Percentiles rank a stretch among this genome's conserved stretches.
Conservation (phyloP, 92 coral and sea anemone genomes). For the Actinernus sp. region DNA sequence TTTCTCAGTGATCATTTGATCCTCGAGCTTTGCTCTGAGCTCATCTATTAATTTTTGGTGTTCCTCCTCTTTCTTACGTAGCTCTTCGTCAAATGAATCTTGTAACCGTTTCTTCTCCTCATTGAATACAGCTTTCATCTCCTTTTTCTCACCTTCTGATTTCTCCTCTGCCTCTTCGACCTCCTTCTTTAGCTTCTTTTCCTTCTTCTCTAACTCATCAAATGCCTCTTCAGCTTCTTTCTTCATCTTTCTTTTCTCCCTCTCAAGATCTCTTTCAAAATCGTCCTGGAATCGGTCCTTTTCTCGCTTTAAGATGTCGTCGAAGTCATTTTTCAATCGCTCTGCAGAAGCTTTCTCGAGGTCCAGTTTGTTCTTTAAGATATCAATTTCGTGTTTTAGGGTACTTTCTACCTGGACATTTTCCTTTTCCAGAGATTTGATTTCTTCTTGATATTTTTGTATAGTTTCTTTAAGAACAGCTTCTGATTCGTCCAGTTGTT, state of each 20-base stretch:
- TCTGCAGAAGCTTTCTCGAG: constrained; percentile 44
- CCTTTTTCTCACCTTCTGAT: constrained; percentile 58
- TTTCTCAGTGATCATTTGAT: constrained; percentile 26
- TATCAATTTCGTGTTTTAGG: constrained; percentile 55
- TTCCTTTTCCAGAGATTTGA: constrained; percentile 46
- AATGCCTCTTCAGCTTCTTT: constrained; percentile 49
- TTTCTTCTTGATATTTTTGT: constrained; percentile 65
- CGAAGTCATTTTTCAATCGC: constrained; percentile 58
- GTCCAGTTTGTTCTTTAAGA: constrained; percentile 55
- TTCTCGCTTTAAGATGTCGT: constrained; percentile 51
- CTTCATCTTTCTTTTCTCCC: constrained; percentile 52
- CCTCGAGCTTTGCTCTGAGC: constrained; percentile 31
- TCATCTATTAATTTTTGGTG: constrained; percentile 16
- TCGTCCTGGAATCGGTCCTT: constrained; percentile 51
- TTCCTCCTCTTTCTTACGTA: constrained; percentile 42
- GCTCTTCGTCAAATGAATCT: constrained; percentile 48
- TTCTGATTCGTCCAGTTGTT: constrained; percentile 69
- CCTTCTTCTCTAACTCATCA: constrained; percentile 39
- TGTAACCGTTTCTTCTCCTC: constrained; percentile 63
- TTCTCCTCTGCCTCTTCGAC: constrained; percentile 38
- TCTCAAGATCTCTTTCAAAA: constrained; percentile 45
- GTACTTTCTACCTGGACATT: constrained; percentile 55
- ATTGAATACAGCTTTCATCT: constrained; percentile 40
- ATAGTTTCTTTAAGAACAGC: constrained; percentile 62
- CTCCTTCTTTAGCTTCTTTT: constrained; percentile 18